Base-by-base conservation (phyloP, 1,140 invertebrate genomes). In the Drosophila willistoni region DNA sequence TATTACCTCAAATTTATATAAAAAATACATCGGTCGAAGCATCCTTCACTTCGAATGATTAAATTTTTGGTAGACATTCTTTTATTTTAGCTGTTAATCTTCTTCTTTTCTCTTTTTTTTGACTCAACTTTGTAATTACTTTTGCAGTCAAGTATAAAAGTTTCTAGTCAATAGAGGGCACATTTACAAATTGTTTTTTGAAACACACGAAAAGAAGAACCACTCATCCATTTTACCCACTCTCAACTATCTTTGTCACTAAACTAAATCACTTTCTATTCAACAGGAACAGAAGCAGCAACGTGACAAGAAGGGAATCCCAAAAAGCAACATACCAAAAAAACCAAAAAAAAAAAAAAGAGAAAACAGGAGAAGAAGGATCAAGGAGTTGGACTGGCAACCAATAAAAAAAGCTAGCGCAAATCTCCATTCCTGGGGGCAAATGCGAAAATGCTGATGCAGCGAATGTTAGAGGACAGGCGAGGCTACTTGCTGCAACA, bases 201-300 rank as follows among this genome's bases (percentile, higher is more conserved):
- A 47, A 19, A 9, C 44, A 13, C 14, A 29, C 29, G 17, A 19
- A 9, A 51, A 5, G 22, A 10, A 64, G 55, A 22, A 55, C 74
- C 73, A 71, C 70, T 60, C 39, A 57, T 47, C 62, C 77, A 65
- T 64, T 68, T 51, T 12, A 56, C 47, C 22, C 41, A 22, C 42
- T 14, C 57, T 34, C 56, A 1, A 42, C 17, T 33, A 42, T 29
- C 33, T n/a, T 47, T 66, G 64, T 68, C 73, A 78, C 83, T 89
- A 78, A 83, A 89, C 66, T 75, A 83, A 89, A 89, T 78, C 84
- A 83, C 84, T 89, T 83, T 89, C 84, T 83, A 89, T 83, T 83
- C 80, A 80, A 80, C 84, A 89, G 84, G 71, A 89, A 36, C 60
- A 22, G 34, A 12, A 61, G 60, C 67, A 44, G 62, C 51, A 34